Percentiles rank a stretch among this genome's conserved stretches.
Conservation (phyloP, 2,888 invertebrate species). For the Tachystola acroxantha region DNA sequence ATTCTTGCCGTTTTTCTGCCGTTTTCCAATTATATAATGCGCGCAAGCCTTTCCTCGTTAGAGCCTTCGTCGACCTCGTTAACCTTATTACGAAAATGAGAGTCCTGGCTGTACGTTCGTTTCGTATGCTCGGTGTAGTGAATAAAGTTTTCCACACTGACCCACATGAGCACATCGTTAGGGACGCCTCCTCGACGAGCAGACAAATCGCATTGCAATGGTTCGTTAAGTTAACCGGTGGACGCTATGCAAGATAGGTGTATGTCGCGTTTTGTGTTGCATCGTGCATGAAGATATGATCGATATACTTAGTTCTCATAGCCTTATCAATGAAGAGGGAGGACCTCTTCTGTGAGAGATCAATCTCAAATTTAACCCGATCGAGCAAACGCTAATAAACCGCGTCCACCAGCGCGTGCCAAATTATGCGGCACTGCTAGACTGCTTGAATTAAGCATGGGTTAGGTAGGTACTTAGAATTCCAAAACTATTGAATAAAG, state of each 20-base stretch:
- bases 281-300: neutral
- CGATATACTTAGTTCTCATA: no score
- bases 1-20: conserved; percentile 14
- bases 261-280: neutral
- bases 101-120: no score
- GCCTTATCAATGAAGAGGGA: no score
- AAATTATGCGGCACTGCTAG: no score
- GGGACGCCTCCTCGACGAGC: neutral
- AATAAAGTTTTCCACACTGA: conserved; percentile 4
- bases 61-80: conserved; percentile 56
- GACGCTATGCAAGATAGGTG: neutral
- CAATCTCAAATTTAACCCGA: no score
- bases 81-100: conserved; percentile 54
- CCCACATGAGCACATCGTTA: conserved; percentile 1
- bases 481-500: no score
- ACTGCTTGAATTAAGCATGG: no score
- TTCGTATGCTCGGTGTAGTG: conserved; percentile 13
- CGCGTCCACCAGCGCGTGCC: no score
- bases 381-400: no score
- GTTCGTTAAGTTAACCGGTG: neutral
- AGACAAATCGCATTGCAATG: neutral
- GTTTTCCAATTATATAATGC: conserved; percentile 47
- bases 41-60: conserved; percentile 48
- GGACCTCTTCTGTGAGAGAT: no score
- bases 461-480: no score